Conservation (phyloP, 2,888 invertebrate species). For the Loripinus fragilis region DNA sequence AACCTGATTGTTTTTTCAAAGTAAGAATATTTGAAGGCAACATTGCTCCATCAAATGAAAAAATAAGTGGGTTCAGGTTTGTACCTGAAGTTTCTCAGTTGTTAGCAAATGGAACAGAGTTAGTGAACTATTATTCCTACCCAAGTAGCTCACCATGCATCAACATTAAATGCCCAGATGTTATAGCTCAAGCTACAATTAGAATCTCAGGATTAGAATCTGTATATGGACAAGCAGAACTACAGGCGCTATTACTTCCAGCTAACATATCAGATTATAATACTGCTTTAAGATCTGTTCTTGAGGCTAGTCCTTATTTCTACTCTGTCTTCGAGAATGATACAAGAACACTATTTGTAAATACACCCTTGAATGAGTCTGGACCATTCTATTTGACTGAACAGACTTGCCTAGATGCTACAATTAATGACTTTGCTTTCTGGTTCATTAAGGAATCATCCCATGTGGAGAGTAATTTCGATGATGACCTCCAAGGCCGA, state of each 20-base stretch:
- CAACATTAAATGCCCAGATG: neutral
- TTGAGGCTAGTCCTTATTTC: neutral
- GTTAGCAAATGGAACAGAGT: neutral
- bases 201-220: neutral
- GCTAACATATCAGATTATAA: neutral
- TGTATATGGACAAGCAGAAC: neutral
- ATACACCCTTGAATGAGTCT: neutral
- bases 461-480: neutral
- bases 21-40: neutral
- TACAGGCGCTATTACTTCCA: neutral
- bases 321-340: neutral
- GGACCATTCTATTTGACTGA: neutral
- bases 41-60: neutral
- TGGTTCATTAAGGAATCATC: neutral
- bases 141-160: neutral
- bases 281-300: neutral
- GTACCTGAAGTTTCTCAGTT: neutral
- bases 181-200: neutral
- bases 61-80: neutral
- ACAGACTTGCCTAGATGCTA: neutral
- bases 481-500: neutral
- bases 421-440: neutral
- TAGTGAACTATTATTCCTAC: neutral
- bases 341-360: neutral
- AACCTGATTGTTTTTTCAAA: constrained; percentile 5